Evolutionary conservation across 2,888 invertebrate species (phyloP).

Genomic region (Cetonia aurata): DNA sequence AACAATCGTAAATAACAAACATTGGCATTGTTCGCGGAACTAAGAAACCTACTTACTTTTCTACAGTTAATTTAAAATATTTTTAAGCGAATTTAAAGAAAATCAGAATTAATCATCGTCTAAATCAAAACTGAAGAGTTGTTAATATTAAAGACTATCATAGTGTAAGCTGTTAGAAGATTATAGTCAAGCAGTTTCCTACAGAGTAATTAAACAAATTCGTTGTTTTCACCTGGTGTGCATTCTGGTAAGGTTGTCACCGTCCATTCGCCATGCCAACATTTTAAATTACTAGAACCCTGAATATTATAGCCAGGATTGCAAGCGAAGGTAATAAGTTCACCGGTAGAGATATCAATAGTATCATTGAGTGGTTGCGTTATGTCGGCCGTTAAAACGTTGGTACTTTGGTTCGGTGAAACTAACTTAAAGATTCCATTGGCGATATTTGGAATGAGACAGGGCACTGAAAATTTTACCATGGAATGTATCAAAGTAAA

Average conservation of each 20-base stretch:
- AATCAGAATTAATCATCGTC: constrained; percentile 4
- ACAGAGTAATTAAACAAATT: constrained; percentile 18
- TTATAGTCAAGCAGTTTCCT: neutral
- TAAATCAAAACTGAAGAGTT: neutral
- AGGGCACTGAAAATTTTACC: constrained; percentile 71
- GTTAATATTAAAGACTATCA: neutral
- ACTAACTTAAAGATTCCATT: constrained; percentile 77
- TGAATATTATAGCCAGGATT: constrained; percentile 78
- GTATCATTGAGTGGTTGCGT: constrained; percentile 72
- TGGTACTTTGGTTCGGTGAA: constrained; percentile 61
- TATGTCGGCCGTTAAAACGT: constrained; percentile 62
- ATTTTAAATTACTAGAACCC: constrained; percentile 80
- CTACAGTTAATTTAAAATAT: no score
- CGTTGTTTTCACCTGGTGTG: constrained; percentile 72
- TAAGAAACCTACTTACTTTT: no score
- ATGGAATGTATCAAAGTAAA: constrained; percentile 15
- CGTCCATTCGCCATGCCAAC: constrained; percentile 88
- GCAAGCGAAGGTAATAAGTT: constrained; percentile 82
- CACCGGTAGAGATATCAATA: constrained; percentile 75
- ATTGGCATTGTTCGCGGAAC: no score
- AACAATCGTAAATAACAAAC: no score
- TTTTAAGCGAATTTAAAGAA: no score
- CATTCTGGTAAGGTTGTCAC: constrained; percentile 82
- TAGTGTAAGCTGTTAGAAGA: neutral
- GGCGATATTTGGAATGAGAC: constrained; percentile 77